Percentiles rank a stretch among this genome's conserved stretches.
phyloP scores from a whole-genome alignment of 2,113 vertebrate species.

The Podarcis muralis region DNA sequence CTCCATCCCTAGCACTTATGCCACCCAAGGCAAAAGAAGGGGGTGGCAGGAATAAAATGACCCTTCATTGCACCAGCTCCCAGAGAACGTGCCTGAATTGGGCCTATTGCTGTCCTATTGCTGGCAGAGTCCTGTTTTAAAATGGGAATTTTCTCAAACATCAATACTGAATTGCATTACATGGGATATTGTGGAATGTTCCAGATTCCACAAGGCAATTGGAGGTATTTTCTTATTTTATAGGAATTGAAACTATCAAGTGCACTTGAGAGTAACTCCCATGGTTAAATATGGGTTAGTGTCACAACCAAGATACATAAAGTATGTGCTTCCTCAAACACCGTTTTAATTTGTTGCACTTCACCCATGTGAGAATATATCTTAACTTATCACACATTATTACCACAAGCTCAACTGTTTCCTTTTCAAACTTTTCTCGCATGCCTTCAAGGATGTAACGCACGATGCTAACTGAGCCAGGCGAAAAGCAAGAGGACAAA shows the following conservation, averaged over 20 bases:
- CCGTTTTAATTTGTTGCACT: constrained; percentile 2
- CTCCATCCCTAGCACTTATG: too few relatives aligned
- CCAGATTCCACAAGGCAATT: neutral
- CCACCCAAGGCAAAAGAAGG: too few relatives aligned
- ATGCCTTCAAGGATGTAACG: constrained; percentile 74
- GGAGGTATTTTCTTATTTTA: neutral
- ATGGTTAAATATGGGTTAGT: neutral
- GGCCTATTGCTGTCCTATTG: too few relatives aligned
- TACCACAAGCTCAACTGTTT: constrained; percentile 30
- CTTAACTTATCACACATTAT: constrained; percentile 19
- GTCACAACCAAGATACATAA: neutral
- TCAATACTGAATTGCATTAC: neutral
- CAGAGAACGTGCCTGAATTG: too few relatives aligned
- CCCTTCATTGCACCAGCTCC: too few relatives aligned
- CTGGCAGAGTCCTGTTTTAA: neutral
- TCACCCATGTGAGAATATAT: neutral
- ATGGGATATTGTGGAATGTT: neutral
- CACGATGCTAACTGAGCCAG: constrained; percentile 68
- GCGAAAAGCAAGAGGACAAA: constrained; percentile 52
- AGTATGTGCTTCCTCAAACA: neutral
- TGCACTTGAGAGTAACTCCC: neutral
- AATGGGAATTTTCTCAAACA: neutral
- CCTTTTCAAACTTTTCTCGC: constrained; percentile 64
- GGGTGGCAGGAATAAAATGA: too few relatives aligned
- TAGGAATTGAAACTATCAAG: neutral